A percentile compares a stretch with the other conserved stretches of the same genome.
These are phyloP conservation scores for Melanophora roralis DNA, from an alignment of 2,888 invertebrate genomes.

Conservation along the genomic window DNA sequence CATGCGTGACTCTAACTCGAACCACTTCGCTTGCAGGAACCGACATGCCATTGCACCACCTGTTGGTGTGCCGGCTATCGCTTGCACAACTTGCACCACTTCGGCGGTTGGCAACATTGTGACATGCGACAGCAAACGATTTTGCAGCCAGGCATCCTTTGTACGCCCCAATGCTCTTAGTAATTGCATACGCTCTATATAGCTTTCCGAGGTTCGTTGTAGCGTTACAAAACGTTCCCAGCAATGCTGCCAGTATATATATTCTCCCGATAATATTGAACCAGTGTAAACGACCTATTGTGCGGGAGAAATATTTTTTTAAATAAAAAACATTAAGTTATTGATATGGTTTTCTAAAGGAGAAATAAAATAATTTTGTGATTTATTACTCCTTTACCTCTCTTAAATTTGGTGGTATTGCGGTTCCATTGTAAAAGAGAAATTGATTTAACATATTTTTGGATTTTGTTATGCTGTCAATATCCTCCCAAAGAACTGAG, in stretches of 20 bases:
- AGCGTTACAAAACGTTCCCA: slow-evolving; percentile 76
- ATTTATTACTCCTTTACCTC: slow-evolving; percentile 72
- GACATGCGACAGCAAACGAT: slow-evolving; percentile 77
- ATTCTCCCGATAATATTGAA: slow-evolving; percentile 77
- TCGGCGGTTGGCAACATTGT: slow-evolving; percentile 76
- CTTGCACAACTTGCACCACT: slow-evolving; percentile 77
- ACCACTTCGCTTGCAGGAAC: slow-evolving; percentile 77
- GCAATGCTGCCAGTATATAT: slow-evolving; percentile 77
- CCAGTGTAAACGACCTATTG: slow-evolving; percentile 77
- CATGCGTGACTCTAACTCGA: slow-evolving; percentile 75
- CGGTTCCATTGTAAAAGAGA: slow-evolving; percentile 72
- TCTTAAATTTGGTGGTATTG: slow-evolving; percentile 75
- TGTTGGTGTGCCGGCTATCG: slow-evolving; percentile 77
- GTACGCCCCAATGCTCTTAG: slow-evolving; percentile 76
- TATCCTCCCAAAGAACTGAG: slow-evolving; percentile 77
- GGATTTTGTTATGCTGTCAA: slow-evolving; percentile 74
- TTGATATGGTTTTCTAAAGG: too few species aligned
- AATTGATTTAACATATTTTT: slow-evolving; percentile 75
- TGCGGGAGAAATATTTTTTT: neutral
- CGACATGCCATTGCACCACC: slow-evolving; percentile 78
- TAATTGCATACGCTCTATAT: slow-evolving; percentile 76
- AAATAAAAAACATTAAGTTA: too few species aligned
- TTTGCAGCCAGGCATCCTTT: slow-evolving; percentile 78
- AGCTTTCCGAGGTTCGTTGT: slow-evolving; percentile 74
- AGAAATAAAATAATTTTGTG: neutral